Conservation (phyloP, 2,888 invertebrate species). For the Agonum fuliginosum region DNA sequence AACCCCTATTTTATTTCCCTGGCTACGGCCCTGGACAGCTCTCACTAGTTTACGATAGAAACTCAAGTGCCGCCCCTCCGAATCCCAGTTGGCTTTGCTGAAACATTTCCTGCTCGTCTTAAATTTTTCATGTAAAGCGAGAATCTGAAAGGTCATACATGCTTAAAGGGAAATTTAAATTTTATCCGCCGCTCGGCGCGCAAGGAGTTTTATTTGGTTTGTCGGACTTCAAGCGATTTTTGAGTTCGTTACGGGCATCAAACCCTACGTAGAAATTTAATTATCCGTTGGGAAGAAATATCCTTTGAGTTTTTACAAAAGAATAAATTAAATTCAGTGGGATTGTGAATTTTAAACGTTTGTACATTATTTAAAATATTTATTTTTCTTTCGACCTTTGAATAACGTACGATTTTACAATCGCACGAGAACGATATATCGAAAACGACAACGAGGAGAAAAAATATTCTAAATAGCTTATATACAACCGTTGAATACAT, state of each 20-base stretch:
- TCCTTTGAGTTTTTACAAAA: neutral
- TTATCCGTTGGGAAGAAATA: neutral
- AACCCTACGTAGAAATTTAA: neutral
- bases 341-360: neutral
- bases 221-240: neutral
- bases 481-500: no score
- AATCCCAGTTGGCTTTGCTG: slow-evolving; percentile 43
- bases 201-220: neutral
- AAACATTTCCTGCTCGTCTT: slow-evolving; percentile 45
- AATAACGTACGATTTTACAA: no score
- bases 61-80: slow-evolving; percentile 44
- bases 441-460: no score
- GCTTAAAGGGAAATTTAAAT: slow-evolving; percentile 49
- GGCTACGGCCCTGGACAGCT: no score
- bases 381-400: no score
- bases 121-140: slow-evolving; percentile 52
- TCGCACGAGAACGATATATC: no score
- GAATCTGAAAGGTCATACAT: slow-evolving; percentile 49
- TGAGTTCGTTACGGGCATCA: slow-evolving; percentile 11
- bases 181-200: neutral
- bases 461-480: no score
- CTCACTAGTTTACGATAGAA: slow-evolving; percentile 50
- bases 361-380: no score
- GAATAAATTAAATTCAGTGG: no score
- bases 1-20: no score